Evolutionary conservation across 2,797 vertebrate genomes (phyloP).

Genomic region (Falco columbarius): DNA sequence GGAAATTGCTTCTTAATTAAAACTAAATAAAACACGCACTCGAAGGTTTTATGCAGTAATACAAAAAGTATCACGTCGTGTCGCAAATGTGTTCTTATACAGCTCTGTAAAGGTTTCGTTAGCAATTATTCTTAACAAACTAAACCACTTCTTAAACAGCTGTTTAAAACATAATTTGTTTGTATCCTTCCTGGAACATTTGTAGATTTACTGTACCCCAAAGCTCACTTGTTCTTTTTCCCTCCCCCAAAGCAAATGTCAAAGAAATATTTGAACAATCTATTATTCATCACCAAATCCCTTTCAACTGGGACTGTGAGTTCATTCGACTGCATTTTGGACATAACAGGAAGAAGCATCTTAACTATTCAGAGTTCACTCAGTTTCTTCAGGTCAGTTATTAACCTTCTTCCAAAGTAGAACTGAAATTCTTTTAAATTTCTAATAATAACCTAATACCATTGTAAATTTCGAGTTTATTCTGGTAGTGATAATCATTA

Average conservation of each 20-base stretch:
- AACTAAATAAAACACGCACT: constrained; percentile 74
- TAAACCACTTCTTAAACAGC: constrained; percentile 51
- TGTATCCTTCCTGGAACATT: constrained; percentile 68
- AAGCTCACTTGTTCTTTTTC: constrained; percentile 72
- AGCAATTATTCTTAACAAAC: constrained; percentile 69
- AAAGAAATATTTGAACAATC: constrained; percentile 98
- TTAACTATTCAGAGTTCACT: constrained; percentile 96
- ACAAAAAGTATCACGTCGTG: constrained; percentile 68
- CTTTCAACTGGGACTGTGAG: constrained; percentile 98
- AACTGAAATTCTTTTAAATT: background rate
- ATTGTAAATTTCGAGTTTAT: background rate
- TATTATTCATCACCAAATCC: constrained; percentile 95
- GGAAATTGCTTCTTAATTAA: constrained; percentile 81
- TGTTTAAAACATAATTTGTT: constrained; percentile 63
- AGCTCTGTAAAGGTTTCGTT: constrained; percentile 59
- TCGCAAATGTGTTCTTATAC: constrained; percentile 61
- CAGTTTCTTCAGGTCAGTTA: constrained; percentile 93
- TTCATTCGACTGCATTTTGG: constrained; percentile 98
- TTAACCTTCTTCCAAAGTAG: constrained; percentile 14
- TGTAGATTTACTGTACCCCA: constrained; percentile 26
- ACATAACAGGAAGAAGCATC: constrained; percentile 91
- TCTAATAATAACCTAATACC: background rate
- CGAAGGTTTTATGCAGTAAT: constrained; percentile 66
- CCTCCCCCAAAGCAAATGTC: constrained; percentile 88
- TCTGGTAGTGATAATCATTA: background rate